These are phyloP conservation scores for Chanos chanos DNA, from an alignment of 2,797 vertebrate genomes.

Conservation along the genomic window DNA sequence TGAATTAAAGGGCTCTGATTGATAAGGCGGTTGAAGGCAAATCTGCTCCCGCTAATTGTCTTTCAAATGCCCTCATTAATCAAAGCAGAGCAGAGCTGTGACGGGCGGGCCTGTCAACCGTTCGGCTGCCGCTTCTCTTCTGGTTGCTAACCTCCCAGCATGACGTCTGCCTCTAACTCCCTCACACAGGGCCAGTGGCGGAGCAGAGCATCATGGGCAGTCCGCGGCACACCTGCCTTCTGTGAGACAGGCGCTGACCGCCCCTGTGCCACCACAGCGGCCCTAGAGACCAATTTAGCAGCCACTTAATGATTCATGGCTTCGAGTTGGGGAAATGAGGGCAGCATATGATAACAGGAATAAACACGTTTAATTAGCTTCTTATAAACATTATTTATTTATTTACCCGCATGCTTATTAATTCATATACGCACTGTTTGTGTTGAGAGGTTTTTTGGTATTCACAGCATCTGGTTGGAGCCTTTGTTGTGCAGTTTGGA, in stretches of 20 bases:
- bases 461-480: slow-evolving; percentile 75
- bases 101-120: slow-evolving; percentile 83
- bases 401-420: slow-evolving; percentile 78
- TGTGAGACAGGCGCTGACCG: slow-evolving; percentile 84
- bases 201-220: slow-evolving; percentile 70
- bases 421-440: slow-evolving; percentile 75
- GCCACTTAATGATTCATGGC: slow-evolving; percentile 95
- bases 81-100: slow-evolving; percentile 76
- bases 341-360: slow-evolving; percentile 92
- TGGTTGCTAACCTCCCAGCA: slow-evolving; percentile 82
- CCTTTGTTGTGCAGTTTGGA: slow-evolving; percentile 69
- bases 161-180: slow-evolving; percentile 75
- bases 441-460: slow-evolving; percentile 65
- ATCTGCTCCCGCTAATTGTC: slow-evolving; percentile 96
- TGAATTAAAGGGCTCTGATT: slow-evolving; percentile 90
- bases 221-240: slow-evolving; percentile 83
- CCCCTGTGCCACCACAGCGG: slow-evolving; percentile 73
- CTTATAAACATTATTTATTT: slow-evolving; percentile 82
- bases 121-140: slow-evolving; percentile 73
- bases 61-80: slow-evolving; percentile 99
- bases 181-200: slow-evolving; percentile 64
- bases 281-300: slow-evolving; percentile 94
- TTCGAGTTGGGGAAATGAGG: slow-evolving; percentile 88
- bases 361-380: slow-evolving; percentile 97
- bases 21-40: slow-evolving; percentile 93